Evolutionary conservation across 2,888 invertebrate genomes (phyloP), one percentile per base, ranked within the genome.

Genomic region (Thymelicus sylvestris): DNA sequence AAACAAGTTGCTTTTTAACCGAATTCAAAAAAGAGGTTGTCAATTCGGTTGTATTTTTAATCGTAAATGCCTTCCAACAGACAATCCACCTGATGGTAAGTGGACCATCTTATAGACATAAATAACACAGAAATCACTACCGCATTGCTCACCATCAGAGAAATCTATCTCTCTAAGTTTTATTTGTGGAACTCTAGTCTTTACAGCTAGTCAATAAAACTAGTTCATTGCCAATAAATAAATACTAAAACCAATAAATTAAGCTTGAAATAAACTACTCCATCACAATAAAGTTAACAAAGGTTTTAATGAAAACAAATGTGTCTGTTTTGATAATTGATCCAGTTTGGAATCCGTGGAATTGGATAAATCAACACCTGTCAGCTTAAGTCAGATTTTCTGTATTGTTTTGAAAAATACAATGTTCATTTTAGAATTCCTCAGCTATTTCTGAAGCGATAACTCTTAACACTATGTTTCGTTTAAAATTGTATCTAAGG

Each of bases 351-450:
- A 86, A 91, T 90, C 84, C 85, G 71, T 71, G 75, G 84, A 85
- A 89, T 89, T 83, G 83, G 80, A 89, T 88, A 89, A 90, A 90
- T 92, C 91, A 90, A 83, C 92, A 88, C 88, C 89, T 90, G 91
- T 87, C 91, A 91, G 82, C 87, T 86, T 63, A 66, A 72, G 73
- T 71, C 75, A 75, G 59, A 59, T 89, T 89, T 87, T 74, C 75
- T 81, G 87, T 82, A 91, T 91, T 91, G 91, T 91, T 87, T 71
- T 71, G 38, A 83, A 84, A 85, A 69, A 64, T 64, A 10, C 57
- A n/a, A 57, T 19, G 48, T 63, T 63, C 68, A 41, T 68, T 67
- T 50, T 47, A 41, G 48, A 69, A 87, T 78, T 76, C 74, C 76
- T 74, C 75, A 77, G 80, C 85, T 88, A 86, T 89, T 89, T 88